Base-by-base conservation (phyloP, 2,888 invertebrate genomes). In the Hipparchia semele region DNA sequence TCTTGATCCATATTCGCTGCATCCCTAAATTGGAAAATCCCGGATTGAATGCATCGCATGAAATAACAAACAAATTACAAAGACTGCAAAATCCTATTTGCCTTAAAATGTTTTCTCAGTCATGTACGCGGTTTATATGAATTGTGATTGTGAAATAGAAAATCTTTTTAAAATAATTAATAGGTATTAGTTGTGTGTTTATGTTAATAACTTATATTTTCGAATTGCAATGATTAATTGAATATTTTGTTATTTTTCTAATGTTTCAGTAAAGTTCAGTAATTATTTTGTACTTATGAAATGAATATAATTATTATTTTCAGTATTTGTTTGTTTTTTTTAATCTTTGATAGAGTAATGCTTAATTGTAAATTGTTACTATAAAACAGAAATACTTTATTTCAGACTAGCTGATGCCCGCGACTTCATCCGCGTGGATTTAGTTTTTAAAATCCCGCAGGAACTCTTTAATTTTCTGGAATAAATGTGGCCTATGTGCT, bases 281-380 rank as follows among this genome's bases (percentile, higher is more conserved):
- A 83, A 84, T 82, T 77, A 81, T 80, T 65, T 83, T 88, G 88
- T 90, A 90, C 90, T 89, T 91, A 90, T 86, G 83, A 87, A 87
- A 87, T 87, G 83, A 88, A 87, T 91, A 90, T 87, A 90, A 88
- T 80, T 83, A 86, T 87, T 91, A 91, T 91, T 91, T 91, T 90
- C 81, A 86, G 84, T 81, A 80, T 59, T 76, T 68, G 56, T 84
- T 85, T 80, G 80, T 83, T 86, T 81, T 67, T 79, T 73, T 79
- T 66, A n/a, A 58, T 46, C 6, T 2, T n/a, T 56, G n/a, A 2
- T 23, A n/a, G 8, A 39, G 39, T 39, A 39, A 39, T 39, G 39
- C 5, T 39, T 39, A 39, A 0, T 39, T 39, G 39, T 39, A 39
- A 23, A 12, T 54, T 49, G 49, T 49, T 49, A 49, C 8, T 49